A percentile compares a stretch with the other conserved stretches of the same genome.
phyloP scores from a whole-genome alignment of 2,113 vertebrate genomes.

The Actenoides hombroni region DNA sequence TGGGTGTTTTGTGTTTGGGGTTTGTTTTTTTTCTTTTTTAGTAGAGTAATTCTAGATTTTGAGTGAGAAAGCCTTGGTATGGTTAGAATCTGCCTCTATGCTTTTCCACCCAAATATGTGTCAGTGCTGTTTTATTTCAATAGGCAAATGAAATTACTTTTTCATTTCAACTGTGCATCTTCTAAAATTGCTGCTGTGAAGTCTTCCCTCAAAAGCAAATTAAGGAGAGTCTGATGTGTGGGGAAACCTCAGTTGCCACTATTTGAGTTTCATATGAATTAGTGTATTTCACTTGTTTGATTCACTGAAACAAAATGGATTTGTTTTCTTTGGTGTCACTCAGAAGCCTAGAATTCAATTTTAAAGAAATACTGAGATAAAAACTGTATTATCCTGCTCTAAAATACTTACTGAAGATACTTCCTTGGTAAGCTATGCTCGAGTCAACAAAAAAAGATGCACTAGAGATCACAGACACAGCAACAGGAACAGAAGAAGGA shows the following conservation, averaged over 20 bases:
- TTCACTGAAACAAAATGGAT: slow-evolving; percentile 35
- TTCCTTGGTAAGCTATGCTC: slow-evolving; percentile 69
- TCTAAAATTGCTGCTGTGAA: slow-evolving; percentile 23
- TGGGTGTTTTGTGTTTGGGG: too few species aligned
- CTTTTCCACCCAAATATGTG: not conserved
- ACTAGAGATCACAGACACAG: slow-evolving; percentile 60
- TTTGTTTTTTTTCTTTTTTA: not conserved
- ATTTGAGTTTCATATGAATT: slow-evolving; percentile 41
- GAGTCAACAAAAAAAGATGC: slow-evolving; percentile 61
- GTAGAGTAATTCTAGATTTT: not conserved
- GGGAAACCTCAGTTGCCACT: slow-evolving; percentile 3
- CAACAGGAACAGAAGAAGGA: slow-evolving; percentile 45
- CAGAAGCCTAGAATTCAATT: slow-evolving; percentile 58
- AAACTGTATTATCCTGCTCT: slow-evolving; percentile 56
- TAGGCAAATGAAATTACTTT: slow-evolving; percentile 26
- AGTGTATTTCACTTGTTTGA: slow-evolving; percentile 34
- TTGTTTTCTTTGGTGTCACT: slow-evolving; percentile 35
- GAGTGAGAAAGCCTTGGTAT: not conserved
- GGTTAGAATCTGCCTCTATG: not conserved
- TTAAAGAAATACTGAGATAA: slow-evolving; percentile 54
- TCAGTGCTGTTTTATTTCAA: slow-evolving; percentile 32
- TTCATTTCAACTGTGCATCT: not conserved
- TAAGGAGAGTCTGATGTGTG: not conserved
- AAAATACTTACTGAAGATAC: slow-evolving; percentile 70
- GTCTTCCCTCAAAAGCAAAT: slow-evolving; percentile 12